Evolutionary conservation across 2,797 vertebrate genomes (phyloP).

Genomic region (Cheirogaleus major): DNA sequence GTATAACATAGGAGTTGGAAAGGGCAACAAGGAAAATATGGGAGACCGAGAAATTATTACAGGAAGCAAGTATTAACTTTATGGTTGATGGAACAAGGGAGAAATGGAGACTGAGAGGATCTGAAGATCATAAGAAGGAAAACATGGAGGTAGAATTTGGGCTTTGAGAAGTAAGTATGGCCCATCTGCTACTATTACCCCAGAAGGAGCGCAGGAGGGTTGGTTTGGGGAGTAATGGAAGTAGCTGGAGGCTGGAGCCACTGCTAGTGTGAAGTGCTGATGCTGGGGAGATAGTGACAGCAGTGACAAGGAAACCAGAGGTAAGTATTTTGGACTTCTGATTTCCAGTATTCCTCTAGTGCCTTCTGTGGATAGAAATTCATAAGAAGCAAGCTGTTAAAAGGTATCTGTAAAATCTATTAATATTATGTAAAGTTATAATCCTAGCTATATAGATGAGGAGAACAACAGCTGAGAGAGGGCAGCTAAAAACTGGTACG

Average conservation of each 20-base stretch:
- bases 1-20: neutral
- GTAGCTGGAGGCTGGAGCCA: neutral
- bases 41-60: neutral
- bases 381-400: neutral
- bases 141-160: neutral
- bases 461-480: neutral
- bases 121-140: neutral
- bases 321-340: neutral
- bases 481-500: neutral
- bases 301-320: neutral
- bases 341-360: neutral
- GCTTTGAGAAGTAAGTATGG: neutral
- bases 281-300: neutral
- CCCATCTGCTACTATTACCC: too few relatives aligned
- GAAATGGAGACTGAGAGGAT: neutral
- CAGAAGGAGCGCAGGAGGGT: fast-evolving
- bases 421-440: neutral
- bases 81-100: neutral
- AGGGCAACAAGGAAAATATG: neutral
- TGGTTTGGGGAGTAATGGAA: neutral
- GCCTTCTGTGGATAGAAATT: neutral
- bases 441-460: neutral
- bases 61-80: neutral
- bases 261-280: neutral
- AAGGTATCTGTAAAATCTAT: neutral